Conservation (phyloP, 2,888 invertebrate genomes). For the Sabatieria punctata region DNA sequence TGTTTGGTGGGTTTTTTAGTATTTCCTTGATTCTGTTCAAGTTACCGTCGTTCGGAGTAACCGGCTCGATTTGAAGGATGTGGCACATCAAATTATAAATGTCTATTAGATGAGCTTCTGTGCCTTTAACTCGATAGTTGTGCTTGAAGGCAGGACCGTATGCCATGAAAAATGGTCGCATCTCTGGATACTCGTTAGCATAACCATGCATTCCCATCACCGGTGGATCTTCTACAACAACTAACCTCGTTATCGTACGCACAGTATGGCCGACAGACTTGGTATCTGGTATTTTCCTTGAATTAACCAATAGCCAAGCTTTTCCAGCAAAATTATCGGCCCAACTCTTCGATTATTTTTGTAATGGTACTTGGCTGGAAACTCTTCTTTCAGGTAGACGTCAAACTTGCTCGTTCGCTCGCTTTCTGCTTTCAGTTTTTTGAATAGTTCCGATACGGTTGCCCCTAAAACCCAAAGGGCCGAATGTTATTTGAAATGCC, state of each 20-base stretch:
- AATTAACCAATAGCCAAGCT: neutral
- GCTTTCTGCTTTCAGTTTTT: neutral
- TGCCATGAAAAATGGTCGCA: neutral
- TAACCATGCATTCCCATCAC: neutral
- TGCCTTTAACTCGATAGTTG: neutral
- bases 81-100: neutral
- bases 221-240: too few relatives aligned
- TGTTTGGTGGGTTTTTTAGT: too few relatives aligned
- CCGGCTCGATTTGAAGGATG: neutral
- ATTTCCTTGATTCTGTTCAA: neutral
- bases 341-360: neutral
- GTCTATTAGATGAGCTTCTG: neutral
- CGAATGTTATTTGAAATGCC: too few relatives aligned
- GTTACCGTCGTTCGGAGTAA: neutral
- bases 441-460: too few relatives aligned
- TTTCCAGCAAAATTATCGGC: neutral
- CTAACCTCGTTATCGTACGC: too few relatives aligned
- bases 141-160: neutral
- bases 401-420: neutral
- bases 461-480: too few relatives aligned
- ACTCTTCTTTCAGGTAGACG: neutral
- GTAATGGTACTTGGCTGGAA: neutral
- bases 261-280: too few relatives aligned
- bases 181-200: neutral
- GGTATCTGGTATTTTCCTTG: too few relatives aligned